Evolutionary conservation across 1,140 invertebrate species (phyloP).

Genomic region (Drosophila sturtevanti): DNA sequence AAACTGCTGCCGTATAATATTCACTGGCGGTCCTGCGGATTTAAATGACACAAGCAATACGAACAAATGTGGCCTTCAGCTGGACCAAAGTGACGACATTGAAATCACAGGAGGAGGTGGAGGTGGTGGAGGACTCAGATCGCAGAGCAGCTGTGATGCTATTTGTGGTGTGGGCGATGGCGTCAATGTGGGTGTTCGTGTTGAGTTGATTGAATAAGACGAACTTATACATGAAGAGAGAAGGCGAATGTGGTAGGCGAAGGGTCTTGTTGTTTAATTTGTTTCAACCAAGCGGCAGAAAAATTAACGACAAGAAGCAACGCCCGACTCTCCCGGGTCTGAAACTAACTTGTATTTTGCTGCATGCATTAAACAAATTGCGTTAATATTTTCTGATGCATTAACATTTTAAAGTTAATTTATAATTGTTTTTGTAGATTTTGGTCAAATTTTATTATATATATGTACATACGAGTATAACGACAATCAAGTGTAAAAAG

Average conservation of each 20-base stretch:
- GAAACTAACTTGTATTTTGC: conserved; percentile 35
- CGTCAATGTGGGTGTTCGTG: conserved; percentile 30
- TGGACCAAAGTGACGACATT: conserved; percentile 1
- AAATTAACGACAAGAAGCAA: conserved; percentile 10
- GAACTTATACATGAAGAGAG: not conserved
- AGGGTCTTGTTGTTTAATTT: conserved; percentile 1
- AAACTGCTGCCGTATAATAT: conserved; percentile 16
- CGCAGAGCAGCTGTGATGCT: conserved; percentile 31
- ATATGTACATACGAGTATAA: no score
- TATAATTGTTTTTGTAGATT: not conserved
- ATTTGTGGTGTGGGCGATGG: conserved; percentile 57
- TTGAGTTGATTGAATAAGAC: conserved; percentile 53
- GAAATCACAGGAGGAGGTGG: conserved; percentile 4
- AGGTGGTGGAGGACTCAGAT: not conserved
- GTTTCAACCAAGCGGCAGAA: conserved; percentile 2
- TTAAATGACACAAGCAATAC: not conserved
- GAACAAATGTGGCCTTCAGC: conserved; percentile 21
- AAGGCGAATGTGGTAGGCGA: not conserved
- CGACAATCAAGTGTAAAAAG: conserved; percentile 24
- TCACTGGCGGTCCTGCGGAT: not conserved
- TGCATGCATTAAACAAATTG: conserved; percentile 60
- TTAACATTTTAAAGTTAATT: conserved; percentile 21
- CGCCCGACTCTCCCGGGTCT: conserved; percentile 8
- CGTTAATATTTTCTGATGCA: conserved; percentile 61
- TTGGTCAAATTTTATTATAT: not conserved